Evolutionary conservation across 1,140 invertebrate species (phyloP), one percentile per base, ranked within the genome.

Genomic region (Drosophila insularis): DNA sequence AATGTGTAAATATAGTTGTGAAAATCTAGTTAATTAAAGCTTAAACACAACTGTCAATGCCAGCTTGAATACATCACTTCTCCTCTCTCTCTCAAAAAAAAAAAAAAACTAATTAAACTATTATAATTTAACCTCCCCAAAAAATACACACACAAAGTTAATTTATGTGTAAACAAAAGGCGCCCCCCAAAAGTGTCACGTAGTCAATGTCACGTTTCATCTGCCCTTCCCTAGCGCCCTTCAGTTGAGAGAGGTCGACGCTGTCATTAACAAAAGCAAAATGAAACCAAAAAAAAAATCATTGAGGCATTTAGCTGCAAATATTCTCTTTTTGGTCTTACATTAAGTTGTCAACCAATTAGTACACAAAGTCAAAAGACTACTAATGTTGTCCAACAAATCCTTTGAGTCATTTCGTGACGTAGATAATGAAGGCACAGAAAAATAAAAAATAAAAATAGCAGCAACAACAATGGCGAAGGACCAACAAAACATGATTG

Each of bases 261-360:
- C 80, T 89, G 84, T 76, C 84, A 87, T 89, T 87, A 87, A 84
- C 79, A 81, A 84, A 77, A 50, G 17, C 7, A 8, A 7, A 17
- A 14, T 14, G 6, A 46, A 17, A 19, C 4, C 17, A 50, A 21
- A 50, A 19, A 50, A 50, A 21, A 11, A 46, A 46, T 82, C 84
- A 87, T 87, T 89, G 82, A 89, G 80, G 82, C 82, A 80, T 84
- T 89, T 87, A 84, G 82, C 79, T 77, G 68, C 43, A 46, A 46
- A 89, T 80, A 84, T 80, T 89, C 89, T 87, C 80, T 84, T 84
- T 50, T 50, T 21, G 19, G 43, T 21, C 43, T 50, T 77, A 87
- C 84, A 80, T 89, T 89, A 89, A 89, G 84, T 90, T 89, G 85
- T 89, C 86, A 89, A 89, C 85, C 81, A 89, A 80, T 79, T 80